Evolutionary conservation across 2,797 vertebrate species (phyloP).

Genomic region (Cephalopachus bancanus): DNA sequence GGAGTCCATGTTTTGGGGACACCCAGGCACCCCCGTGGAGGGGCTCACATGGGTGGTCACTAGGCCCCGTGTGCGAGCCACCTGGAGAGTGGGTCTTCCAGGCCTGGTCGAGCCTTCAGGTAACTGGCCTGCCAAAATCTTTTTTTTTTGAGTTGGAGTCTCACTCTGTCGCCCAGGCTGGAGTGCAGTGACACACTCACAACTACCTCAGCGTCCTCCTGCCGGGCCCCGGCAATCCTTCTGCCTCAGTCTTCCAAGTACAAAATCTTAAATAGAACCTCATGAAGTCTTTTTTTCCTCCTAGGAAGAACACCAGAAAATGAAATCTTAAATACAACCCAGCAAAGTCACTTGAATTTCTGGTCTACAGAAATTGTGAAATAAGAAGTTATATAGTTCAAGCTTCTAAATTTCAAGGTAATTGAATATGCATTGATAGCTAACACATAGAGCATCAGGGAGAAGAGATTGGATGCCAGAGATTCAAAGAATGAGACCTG

Average conservation of each 20-base stretch:
- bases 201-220: too few relatives aligned
- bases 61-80: neutral
- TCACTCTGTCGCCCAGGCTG: too few relatives aligned
- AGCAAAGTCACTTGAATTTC: conserved; percentile 6
- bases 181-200: too few relatives aligned
- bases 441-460: neutral
- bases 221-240: too few relatives aligned
- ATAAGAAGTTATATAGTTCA: neutral
- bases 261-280: neutral
- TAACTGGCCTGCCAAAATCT: neutral
- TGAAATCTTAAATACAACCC: neutral
- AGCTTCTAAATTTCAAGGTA: neutral
- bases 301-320: too few relatives aligned
- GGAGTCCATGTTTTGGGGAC: neutral
- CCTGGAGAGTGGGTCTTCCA: neutral
- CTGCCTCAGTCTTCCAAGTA: too few relatives aligned
- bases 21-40: neutral
- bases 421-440: neutral
- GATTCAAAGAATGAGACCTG: conserved; percentile 20
- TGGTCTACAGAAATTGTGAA: neutral
- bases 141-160: too few relatives aligned
- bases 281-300: neutral
- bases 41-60: neutral
- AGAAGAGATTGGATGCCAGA: neutral
- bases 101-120: neutral